Conservation (phyloP, 2,113 vertebrate genomes). For the Gila orcuttii region DNA sequence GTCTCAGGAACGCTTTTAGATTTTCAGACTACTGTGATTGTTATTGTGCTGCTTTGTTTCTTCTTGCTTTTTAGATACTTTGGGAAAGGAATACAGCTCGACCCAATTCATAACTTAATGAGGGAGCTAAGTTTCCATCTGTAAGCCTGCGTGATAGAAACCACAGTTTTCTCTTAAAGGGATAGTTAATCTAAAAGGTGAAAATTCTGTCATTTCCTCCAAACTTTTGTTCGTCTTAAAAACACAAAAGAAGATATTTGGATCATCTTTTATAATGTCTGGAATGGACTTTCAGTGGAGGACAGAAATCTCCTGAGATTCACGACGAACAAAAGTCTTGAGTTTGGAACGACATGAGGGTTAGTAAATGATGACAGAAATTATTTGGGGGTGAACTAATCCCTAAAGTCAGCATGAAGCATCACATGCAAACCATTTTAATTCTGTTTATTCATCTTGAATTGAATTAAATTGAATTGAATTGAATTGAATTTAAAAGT, state of each 20-base stretch:
- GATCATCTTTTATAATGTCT: background rate
- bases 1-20: background rate
- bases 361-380: background rate
- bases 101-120: background rate
- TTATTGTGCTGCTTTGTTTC: background rate
- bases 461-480: no score
- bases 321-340: no score
- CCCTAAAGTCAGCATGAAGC: background rate
- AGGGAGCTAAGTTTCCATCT: constrained; percentile 4
- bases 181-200: background rate
- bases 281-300: background rate
- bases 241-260: no score
- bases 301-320: no score
- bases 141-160: background rate
- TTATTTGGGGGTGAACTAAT: background rate
- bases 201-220: background rate
- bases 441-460: background rate
- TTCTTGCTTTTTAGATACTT: background rate
- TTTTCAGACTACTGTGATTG: background rate
- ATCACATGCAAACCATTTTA: background rate
- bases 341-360: no score
- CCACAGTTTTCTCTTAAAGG: background rate
- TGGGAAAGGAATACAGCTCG: background rate
- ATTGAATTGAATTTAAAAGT: no score
- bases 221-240: background rate